A percentile compares a stretch with the other conserved stretches of the same genome.
Evolutionary conservation across 2,113 vertebrate species (phyloP).

Genomic region (Carollia perspicillata): DNA sequence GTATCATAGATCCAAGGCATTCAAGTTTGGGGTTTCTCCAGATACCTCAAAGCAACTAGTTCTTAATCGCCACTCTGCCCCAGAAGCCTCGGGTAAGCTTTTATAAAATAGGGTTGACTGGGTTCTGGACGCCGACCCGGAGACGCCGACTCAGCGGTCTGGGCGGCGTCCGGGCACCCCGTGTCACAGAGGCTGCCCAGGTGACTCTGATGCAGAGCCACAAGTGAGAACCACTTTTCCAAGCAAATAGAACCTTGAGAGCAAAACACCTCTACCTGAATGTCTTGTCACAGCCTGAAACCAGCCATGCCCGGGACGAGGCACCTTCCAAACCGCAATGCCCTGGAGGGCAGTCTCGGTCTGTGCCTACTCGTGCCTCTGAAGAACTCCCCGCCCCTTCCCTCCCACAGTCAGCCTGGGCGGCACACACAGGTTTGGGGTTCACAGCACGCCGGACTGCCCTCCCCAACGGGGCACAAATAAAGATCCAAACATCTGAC

Average conservation of each 20-base stretch:
- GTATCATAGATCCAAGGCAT: not conserved
- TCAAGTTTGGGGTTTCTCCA: conserved; percentile 13
- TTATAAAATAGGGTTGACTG: not conserved
- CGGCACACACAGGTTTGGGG: not conserved
- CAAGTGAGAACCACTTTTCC: not conserved
- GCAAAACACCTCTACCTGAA: not conserved
- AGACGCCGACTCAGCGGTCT: not conserved
- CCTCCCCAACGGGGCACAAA: not conserved
- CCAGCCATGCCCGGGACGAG: not conserved
- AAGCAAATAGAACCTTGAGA: not conserved
- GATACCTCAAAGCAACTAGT: not conserved
- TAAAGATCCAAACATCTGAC: not conserved
- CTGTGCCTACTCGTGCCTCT: not conserved
- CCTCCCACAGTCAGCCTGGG: not conserved
- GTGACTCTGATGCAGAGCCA: not conserved
- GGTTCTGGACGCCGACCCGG: not conserved
- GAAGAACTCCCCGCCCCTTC: not conserved
- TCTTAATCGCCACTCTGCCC: not conserved
- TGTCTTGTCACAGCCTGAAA: not conserved
- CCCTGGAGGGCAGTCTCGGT: not conserved
- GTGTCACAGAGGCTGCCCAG: not conserved
- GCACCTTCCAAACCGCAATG: not conserved
- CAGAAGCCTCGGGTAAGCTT: not conserved
- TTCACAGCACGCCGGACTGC: not conserved
- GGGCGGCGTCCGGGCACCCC: not conserved